Conservation (phyloP, 2,113 vertebrate genomes). For the Corythornis vintsioides region DNA sequence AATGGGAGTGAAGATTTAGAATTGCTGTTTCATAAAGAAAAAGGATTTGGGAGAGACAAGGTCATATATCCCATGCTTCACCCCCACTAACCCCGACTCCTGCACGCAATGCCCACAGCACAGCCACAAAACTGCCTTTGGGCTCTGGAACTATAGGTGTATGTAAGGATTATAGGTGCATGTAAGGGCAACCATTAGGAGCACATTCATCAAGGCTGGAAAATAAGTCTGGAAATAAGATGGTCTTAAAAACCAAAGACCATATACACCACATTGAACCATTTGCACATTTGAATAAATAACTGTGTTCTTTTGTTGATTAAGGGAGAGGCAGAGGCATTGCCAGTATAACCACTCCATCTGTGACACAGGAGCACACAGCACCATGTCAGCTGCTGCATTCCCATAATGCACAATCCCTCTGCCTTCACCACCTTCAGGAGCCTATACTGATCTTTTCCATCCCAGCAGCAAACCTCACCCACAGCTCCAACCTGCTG, state of each 20-base stretch:
- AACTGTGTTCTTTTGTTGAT: not conserved
- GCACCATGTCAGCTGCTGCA: not conserved
- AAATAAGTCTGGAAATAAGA: not conserved
- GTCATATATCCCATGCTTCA: not conserved
- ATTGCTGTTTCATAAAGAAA: slow-evolving; percentile 12
- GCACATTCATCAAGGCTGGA: not conserved
- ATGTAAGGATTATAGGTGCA: not conserved
- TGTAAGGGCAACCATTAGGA: not conserved
- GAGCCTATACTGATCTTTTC: not conserved
- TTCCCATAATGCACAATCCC: not conserved
- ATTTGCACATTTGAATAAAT: not conserved
- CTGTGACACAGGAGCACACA: not conserved
- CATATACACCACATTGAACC: not conserved
- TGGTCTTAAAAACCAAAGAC: not conserved
- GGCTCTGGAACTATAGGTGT: not conserved
- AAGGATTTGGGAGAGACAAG: slow-evolving; percentile 7
- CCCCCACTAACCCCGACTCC: not conserved
- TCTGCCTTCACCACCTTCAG: not conserved
- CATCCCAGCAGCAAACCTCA: not conserved
- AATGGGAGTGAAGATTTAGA: slow-evolving; percentile 1
- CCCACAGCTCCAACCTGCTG: not conserved
- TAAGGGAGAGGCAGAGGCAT: not conserved
- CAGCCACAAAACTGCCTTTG: not conserved
- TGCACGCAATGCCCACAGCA: not conserved
- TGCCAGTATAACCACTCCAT: not conserved